Percentiles rank a stretch among this genome's conserved stretches.
Evolutionary conservation across 2,888 invertebrate species (phyloP).

Genomic region (Cantharis nigra): DNA sequence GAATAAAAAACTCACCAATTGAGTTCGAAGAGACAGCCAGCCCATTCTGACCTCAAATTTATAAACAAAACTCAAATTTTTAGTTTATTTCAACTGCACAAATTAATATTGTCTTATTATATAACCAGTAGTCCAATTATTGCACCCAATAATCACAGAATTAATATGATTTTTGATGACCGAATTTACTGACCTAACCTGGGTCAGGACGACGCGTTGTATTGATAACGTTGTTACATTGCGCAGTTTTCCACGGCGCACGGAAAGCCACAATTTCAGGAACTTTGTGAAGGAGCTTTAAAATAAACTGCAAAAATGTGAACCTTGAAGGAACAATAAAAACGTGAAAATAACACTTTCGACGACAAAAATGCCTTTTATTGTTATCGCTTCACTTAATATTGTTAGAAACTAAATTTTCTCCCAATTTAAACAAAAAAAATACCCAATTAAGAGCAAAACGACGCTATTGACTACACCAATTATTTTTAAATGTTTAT

Average conservation of each 20-base stretch:
- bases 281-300: constrained; percentile 6
- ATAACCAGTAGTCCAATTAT: not conserved
- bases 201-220: constrained; percentile 42
- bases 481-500: not conserved
- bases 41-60: constrained; percentile 1
- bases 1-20: not conserved
- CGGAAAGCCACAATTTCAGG: constrained; percentile 17
- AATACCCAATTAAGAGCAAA: not conserved
- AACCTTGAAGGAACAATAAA: not conserved
- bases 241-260: constrained; percentile 33
- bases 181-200: constrained; percentile 36
- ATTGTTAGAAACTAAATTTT: not conserved
- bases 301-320: not conserved
- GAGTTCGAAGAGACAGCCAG: not conserved
- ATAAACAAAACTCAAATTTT: not conserved
- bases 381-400: not conserved
- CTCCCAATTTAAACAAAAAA: not conserved
- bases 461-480: not conserved
- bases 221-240: constrained; percentile 44
- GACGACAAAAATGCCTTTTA: not conserved
- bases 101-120: not conserved
- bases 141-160: not conserved
- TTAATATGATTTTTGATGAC: not conserved
- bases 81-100: not conserved
- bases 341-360: not conserved